Evolutionary conservation across 1,140 invertebrate genomes (phyloP), one percentile per base, ranked within the genome.

Genomic region (Dendroctonus ponderosae): DNA sequence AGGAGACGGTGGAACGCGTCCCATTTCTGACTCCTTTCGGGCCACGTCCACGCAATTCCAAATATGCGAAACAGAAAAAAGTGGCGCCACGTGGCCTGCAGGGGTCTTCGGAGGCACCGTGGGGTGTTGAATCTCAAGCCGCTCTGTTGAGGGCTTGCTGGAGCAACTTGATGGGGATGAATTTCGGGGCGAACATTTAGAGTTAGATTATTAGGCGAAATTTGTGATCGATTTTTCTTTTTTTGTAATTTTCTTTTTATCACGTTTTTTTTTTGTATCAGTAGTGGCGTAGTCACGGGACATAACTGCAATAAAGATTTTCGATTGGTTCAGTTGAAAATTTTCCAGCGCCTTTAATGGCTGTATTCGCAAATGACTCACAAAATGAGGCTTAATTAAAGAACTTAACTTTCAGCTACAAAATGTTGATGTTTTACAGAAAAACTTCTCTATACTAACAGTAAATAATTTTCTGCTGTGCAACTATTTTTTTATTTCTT

Each of bases 161-260:
- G 61, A 54, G 26, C 41, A 63, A 63, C 46, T 44, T 63, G 51
- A 63, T 63, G 61, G 61, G 51, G 42, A 41, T 63, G 5, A 63
- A 63, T 63, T 63, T 63, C 41, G 42, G 59, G 41, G 49, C 40
- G 50, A 62, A 62, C 49, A 51, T 62, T 48, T 62, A 62, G 49
- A 14, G 5, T 42, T 43, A n/a, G 3, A 39, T 56, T 9, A 37
- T 41, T 51, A 51, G 48, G 43, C 7, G 43, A 51, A 62, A 41
- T 62, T 62, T 62, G 60, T 62, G 60, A 62, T 62, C 50, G 15
- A 58, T 58, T 5, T 14, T 14, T 53, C 12, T 53, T 53, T 46
- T 11, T 53, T n/a, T 53, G 51, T 53, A 48, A 5, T 48, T 48
- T n/a, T n/a, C 46, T 48, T 48, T 48, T n/a, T 48, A n/a, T 48